Conservation (phyloP, 2,113 vertebrate species). For the Prunella himalayana region DNA sequence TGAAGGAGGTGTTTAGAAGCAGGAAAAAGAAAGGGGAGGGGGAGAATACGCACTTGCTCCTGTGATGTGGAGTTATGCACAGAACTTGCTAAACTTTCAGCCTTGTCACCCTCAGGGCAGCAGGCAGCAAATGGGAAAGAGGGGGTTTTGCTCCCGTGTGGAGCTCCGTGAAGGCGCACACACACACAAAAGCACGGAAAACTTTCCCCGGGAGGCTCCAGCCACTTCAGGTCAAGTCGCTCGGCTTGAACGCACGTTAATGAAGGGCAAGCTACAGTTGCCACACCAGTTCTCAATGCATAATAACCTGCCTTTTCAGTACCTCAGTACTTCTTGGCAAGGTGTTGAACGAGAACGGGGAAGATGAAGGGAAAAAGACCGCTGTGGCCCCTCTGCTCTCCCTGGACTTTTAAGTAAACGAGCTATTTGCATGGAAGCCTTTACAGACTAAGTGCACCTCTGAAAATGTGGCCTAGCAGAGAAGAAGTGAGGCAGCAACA, state of each 20-base stretch:
- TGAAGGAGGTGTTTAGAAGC: conserved; percentile 67
- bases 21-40: conserved; percentile 21
- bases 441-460: neutral
- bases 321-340: neutral
- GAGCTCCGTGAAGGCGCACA: neutral
- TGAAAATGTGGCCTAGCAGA: neutral
- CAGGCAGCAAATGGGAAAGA: neutral
- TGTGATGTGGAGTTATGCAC: conserved; percentile 62
- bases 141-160: conserved; percentile 19
- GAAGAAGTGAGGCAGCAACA: neutral
- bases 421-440: neutral
- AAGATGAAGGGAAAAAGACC: neutral
- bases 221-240: conserved; percentile 27
- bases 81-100: conserved; percentile 57
- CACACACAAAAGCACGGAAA: neutral
- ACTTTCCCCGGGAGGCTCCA: conserved; percentile 4
- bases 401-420: neutral
- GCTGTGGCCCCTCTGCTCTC: neutral
- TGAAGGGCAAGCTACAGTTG: conserved; percentile 12
- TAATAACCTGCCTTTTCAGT: neutral
- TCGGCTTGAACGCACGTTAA: neutral
- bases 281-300: conserved; percentile 20
- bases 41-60: conserved; percentile 17
- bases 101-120: conserved; percentile 34
- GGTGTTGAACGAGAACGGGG: neutral